A percentile compares a stretch with the other conserved stretches of the same genome.
These are phyloP conservation scores for Manacus vitellinus DNA, from an alignment of 2,113 vertebrate genomes.

Conservation along the genomic window DNA sequence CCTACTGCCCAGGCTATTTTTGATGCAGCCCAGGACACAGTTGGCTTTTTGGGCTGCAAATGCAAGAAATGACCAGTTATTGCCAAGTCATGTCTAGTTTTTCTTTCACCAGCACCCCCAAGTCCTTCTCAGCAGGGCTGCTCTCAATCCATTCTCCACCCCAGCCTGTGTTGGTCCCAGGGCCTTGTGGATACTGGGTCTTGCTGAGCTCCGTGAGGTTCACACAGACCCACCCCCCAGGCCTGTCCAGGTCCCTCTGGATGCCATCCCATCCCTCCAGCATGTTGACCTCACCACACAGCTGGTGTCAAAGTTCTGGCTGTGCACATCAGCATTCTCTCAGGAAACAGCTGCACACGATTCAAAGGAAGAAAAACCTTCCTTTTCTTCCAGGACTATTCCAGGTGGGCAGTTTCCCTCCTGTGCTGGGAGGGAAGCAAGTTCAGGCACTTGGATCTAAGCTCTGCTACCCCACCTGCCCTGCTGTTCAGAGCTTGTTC, in stretches of 20 bases:
- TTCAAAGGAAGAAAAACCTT: not conserved
- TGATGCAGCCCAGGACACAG: not conserved
- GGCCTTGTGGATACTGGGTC: not conserved
- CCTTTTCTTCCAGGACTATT: not conserved
- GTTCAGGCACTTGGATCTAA: not conserved
- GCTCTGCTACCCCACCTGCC: not conserved
- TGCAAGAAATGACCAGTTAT: not conserved
- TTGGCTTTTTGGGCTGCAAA: not conserved
- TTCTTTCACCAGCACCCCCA: not conserved
- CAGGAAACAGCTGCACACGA: not conserved
- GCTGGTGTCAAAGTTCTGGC: not conserved
- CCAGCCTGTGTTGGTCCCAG: not conserved
- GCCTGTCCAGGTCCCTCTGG: not conserved
- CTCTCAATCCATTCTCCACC: not conserved
- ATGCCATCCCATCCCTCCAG: not conserved
- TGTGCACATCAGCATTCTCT: not conserved
- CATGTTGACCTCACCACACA: not conserved
- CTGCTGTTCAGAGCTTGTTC: not conserved
- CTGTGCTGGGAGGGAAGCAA: not conserved
- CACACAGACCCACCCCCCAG: not conserved
- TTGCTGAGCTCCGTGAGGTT: not conserved
- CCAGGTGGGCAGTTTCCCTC: not conserved
- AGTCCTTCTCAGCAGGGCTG: not conserved
- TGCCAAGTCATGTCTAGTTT: not conserved
- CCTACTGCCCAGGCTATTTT: not conserved